Conservation (phyloP, 1,140 invertebrate genomes). For the Stenopsyche tienmushanensis region DNA sequence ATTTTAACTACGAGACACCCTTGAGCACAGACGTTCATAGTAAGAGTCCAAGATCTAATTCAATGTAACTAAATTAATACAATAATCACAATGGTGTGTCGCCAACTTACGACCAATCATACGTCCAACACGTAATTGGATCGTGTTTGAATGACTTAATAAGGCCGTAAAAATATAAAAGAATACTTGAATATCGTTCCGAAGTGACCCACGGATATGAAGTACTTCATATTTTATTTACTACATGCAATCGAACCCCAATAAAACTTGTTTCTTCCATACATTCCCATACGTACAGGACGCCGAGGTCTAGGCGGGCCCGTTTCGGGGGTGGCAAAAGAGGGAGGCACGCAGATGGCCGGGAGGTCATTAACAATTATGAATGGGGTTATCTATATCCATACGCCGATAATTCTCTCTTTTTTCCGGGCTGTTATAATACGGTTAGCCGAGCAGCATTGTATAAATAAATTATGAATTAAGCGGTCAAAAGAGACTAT, state of each 20-base stretch:
- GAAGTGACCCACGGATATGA: constrained; percentile 45
- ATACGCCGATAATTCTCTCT: constrained; percentile 29
- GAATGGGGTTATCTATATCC: constrained; percentile 38
- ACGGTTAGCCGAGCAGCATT: constrained; percentile 30
- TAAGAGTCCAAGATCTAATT: no score
- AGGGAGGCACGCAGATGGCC: constrained; percentile 30
- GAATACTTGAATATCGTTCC: no score
- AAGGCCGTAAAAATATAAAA: no score
- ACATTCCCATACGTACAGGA: constrained; percentile 44
- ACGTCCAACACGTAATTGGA: constrained; percentile 46
- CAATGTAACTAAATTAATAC: no score
- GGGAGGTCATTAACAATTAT: constrained; percentile 41
- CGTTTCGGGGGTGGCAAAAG: neutral
- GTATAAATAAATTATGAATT: constrained; percentile 33
- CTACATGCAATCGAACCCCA: constrained; percentile 57
- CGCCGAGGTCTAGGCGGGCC: constrained; percentile 45
- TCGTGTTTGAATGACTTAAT: no score
- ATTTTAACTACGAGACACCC: no score
- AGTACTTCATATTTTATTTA: constrained; percentile 57
- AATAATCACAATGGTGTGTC: no score
- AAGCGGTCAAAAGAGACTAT: constrained; percentile 22
- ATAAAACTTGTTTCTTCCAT: constrained; percentile 49
- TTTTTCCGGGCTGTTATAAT: constrained; percentile 34
- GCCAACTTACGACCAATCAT: no score
- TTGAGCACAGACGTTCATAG: no score